Conservation (phyloP, 1,140 invertebrate species). For the Aphidius gifuensis region DNA sequence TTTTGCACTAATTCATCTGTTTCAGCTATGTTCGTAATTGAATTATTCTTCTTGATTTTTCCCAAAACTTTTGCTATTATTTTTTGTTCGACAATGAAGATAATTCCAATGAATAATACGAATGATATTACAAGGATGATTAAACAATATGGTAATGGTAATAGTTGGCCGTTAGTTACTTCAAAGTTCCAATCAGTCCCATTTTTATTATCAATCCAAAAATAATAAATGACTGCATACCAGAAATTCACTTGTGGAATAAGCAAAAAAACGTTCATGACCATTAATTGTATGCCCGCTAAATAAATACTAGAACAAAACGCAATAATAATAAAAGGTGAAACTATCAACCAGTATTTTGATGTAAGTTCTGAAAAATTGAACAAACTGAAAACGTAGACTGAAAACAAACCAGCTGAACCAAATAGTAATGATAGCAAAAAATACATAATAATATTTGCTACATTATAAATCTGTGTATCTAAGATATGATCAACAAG, state of each 20-base stretch:
- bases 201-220: neutral
- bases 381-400: slow-evolving; percentile 42
- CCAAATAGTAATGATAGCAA: slow-evolving; percentile 42
- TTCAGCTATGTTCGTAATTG: slow-evolving; percentile 5
- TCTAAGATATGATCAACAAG: slow-evolving; percentile 11
- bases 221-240: slow-evolving; percentile 1
- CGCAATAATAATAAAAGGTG: slow-evolving; percentile 35
- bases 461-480: slow-evolving; percentile 16
- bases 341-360: slow-evolving; percentile 34
- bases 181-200: too few species aligned
- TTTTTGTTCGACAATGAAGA: slow-evolving; percentile 41
- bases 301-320: too few species aligned
- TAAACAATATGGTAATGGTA: slow-evolving; percentile 39
- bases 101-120: slow-evolving; percentile 42
- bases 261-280: too few species aligned
- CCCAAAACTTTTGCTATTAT: slow-evolving; percentile 32
- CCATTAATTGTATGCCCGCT: too few species aligned
- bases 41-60: slow-evolving; percentile 31
- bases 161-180: slow-evolving; percentile 20
- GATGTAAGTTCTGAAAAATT: slow-evolving; percentile 39
- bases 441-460: slow-evolving; percentile 31
- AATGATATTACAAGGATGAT: slow-evolving; percentile 36
- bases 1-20: slow-evolving; percentile 47
- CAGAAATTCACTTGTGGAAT: slow-evolving; percentile 36
- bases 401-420: slow-evolving; percentile 37